Evolutionary conservation across 2,797 vertebrate species (phyloP), one percentile per base, ranked within the genome.

Genomic region (Megalops cyprinoides): DNA sequence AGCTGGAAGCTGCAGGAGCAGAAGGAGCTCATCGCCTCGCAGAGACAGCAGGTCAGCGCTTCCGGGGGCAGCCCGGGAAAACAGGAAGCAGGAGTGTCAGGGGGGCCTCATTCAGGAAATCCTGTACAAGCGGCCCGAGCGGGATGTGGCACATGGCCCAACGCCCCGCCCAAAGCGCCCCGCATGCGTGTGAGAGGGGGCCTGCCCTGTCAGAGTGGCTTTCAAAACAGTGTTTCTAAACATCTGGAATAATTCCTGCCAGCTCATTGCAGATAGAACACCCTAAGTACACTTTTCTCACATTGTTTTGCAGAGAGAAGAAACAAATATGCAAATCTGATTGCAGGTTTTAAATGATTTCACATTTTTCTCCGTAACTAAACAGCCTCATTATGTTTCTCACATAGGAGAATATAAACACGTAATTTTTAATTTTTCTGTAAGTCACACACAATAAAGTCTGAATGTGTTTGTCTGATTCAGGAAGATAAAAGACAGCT

Each of bases 31-130:
- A 95, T 97, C 86, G 80, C 82, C 82, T 87, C 81, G 28, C 96
- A 97, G 90, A 93, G 88, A 81, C 91, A 94, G 53, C 95, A 98
- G 97, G 97, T 98, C 67, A 83, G 77, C 48, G 31, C 79, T 74
- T 78, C 51, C 76, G 46, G 62, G 62, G 46, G 74, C 34, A 69
- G 31, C 44, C 44, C 20, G 25, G 60, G 48, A 67, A 34, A 28
- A 58, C 78, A 84, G 93, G 93, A 94, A 91, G 86, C 58, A 39
- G n/a, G 44, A 81, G 73, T 28, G 12, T 48, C 39, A 77, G 69
- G 44, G 60, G 82, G 20, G 84, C 44, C 89, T 91, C 87, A 84
- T 94, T 93, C 88, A 94, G 93, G 93, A 95, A 89, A 79, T 94
- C 94, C 93, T 94, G 87, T 88, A 93, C 93, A 90, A 84, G 83